Base-by-base conservation (phyloP, 2,888 invertebrate genomes). In the Chesias legatella region DNA sequence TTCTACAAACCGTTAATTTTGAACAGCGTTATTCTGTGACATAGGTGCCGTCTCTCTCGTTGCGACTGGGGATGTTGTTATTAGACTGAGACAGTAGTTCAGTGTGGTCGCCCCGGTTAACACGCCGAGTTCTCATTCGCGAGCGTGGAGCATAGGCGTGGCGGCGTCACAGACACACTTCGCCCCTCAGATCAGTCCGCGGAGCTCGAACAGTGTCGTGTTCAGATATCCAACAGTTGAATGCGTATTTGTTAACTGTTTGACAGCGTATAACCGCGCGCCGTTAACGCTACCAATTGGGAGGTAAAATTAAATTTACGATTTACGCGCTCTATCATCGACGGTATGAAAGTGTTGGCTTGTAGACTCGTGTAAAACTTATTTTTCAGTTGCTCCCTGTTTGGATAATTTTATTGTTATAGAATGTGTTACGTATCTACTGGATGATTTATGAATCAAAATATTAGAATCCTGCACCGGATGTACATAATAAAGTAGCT, bases 191-290 rank as follows among this genome's bases (percentile, higher is more conserved):
- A 77, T 71, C n/a, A n/a, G 76, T 76, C 77, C 50, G 69, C 70
- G 68, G 67, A 60, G 51, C 60, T 64, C 58, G 62, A 69, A 67
- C 83, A 84, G 85, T 82, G 63, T 74, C 77, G 80, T 68, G 80
- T 69, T 69, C 65, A 66, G 73, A 69, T 69, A 73, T 68, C 76
- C 69, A 83, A 82, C 85, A 85, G 86, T 82, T 83, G 81, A 81
- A 84, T 82, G 78, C 81, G 79, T 74, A 71, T 79, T 38, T 79
- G 76, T 75, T 71, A 63, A 76, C 77, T 66, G 77, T 73, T 72
- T 75, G 74, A 72, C 79, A 75, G 71, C 67, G 72, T 63, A 69
- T 59, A 63, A 61, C 73, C 74, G 70, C 71, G 80, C 78, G 74
- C 72, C 79, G 79, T 75, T 73, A 63, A 66, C 67, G 67, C 66